Base-by-base conservation (phyloP, 2,113 vertebrate genomes). In the Eulemur macaco region DNA sequence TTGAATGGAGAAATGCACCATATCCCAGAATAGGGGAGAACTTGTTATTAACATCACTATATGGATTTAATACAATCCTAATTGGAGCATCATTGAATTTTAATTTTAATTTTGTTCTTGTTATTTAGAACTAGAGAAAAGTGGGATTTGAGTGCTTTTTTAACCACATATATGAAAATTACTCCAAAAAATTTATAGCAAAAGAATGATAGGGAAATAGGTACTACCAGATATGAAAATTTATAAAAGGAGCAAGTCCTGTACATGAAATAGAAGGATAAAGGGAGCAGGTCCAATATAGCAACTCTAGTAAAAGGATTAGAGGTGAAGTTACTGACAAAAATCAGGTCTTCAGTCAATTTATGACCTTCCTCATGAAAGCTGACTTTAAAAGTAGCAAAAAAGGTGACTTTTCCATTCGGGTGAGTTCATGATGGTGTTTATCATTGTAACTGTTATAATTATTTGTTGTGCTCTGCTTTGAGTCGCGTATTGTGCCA, bases 381-480 rank as follows among this genome's bases (percentile, higher is more conserved):
- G 27, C 15, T 88, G 34, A 82, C 64, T 80, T 94, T 9, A 82
- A 82, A 83, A 83, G n/a, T 71, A 56, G 14, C 54, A n/a, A 81
- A 25, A 9, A 25, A 80, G 34, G 34, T 29, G 10, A 63, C 50
- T 80, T 58, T 78, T 45, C 37, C 45, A 23, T 52, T 50, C 58
- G 4, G 17, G 17, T 39, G 27, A 42, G 73, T 89, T 45, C 27
- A 4, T 12, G 31, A 20, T 45, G 39, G 3, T 50, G 37, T 85
- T 91, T 93, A 5, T 29, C 64, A 50, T 25, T 82, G 23, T 66
- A 52, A 76, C 12, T 42, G 3, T n/a, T 68, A 12, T 4, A 71
- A 45, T 92, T 88, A 31, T 31, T 73, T 73, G 4, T 74, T 78
- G 68, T 86, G 8, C 47, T 1, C 64, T 66, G 21, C 63, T 85